Evolutionary conservation across 2,888 invertebrate genomes (phyloP).

Genomic region (Philereme transversata): DNA sequence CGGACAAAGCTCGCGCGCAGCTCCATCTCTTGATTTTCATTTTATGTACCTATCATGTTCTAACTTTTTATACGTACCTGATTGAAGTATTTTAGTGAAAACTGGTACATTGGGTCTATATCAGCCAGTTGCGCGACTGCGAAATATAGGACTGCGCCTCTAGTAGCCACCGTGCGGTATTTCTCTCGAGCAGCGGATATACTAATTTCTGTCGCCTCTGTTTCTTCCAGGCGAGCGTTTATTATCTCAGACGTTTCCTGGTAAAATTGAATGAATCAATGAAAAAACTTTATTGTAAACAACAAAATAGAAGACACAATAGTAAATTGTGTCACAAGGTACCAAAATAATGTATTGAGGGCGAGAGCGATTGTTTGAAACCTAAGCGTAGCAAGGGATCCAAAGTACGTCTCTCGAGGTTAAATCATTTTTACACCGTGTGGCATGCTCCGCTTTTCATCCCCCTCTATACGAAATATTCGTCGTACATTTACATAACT

Average conservation of each 20-base stretch:
- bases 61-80: constrained; percentile 50
- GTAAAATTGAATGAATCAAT: background rate
- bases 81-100: constrained; percentile 94
- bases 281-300: background rate
- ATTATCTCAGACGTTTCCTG: constrained; percentile 96
- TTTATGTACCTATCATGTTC: background rate
- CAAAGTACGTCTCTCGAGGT: too few relatives aligned
- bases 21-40: background rate
- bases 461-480: too few relatives aligned
- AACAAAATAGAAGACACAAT: too few relatives aligned
- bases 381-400: too few relatives aligned
- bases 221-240: constrained; percentile 92
- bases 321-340: too few relatives aligned
- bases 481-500: too few relatives aligned
- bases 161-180: constrained; percentile 92
- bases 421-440: too few relatives aligned
- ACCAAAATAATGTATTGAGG: too few relatives aligned
- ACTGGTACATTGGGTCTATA: constrained; percentile 98
- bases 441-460: too few relatives aligned
- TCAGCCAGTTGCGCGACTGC: constrained; percentile 94
- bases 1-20: too few relatives aligned
- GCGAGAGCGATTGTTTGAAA: too few relatives aligned
- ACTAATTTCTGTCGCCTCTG: constrained; percentile 93
- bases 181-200: constrained; percentile 94
- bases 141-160: constrained; percentile 95